These are phyloP conservation scores for Maylandia zebra DNA, from an alignment of 2,113 vertebrate species.

Conservation along the genomic window DNA sequence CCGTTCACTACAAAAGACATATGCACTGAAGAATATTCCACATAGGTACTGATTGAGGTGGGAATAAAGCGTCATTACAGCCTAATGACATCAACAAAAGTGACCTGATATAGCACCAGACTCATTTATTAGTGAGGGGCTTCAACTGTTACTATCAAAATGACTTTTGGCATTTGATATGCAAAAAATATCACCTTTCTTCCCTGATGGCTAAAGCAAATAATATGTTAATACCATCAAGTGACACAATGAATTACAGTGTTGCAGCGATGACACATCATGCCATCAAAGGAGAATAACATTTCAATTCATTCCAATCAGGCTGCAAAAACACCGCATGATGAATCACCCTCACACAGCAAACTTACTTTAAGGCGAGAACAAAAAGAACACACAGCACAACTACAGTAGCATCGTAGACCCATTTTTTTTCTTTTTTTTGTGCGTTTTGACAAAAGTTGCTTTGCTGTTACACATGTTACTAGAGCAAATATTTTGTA, in stretches of 20 bases:
- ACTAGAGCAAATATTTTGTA: constrained; percentile 67
- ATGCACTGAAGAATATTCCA: background rate
- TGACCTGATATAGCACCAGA: background rate
- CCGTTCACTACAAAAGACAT: background rate
- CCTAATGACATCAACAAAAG: constrained; percentile 26
- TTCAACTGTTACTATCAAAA: constrained; percentile 32
- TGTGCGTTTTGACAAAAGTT: constrained; percentile 36
- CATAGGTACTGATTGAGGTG: background rate
- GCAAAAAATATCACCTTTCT: background rate
- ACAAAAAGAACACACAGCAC: background rate
- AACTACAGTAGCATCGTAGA: background rate
- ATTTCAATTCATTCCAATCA: constrained; percentile 32
- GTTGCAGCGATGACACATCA: constrained; percentile 1
- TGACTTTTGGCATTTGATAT: constrained; percentile 47
- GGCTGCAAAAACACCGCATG: background rate
- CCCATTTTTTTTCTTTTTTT: background rate
- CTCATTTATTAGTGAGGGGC: constrained; percentile 35
- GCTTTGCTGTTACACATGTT: constrained; percentile 36
- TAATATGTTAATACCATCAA: constrained; percentile 29
- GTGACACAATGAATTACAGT: constrained; percentile 35
- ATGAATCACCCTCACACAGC: background rate
- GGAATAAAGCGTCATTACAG: constrained; percentile 22
- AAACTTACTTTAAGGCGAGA: background rate
- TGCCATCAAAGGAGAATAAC: constrained; percentile 2
- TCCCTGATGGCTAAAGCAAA: constrained; percentile 17